A percentile compares a stretch with the other conserved stretches of the same genome.
phyloP scores from a whole-genome alignment of 2,888 invertebrate species.

The Dicyrtoma fusca region DNA sequence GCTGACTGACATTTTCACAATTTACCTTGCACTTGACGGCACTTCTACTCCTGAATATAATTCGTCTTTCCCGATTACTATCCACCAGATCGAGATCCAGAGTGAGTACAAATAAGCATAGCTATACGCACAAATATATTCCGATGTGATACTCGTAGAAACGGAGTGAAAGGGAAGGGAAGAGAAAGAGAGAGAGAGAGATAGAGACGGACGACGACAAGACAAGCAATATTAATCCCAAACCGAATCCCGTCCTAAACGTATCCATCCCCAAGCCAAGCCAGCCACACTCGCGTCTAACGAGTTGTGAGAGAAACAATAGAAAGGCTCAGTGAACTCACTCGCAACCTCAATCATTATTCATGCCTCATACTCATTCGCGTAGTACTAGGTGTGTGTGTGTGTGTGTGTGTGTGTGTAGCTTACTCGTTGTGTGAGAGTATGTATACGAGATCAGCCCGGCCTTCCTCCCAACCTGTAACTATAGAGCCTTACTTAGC shows the following conservation, averaged over 20 bases:
- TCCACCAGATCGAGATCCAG: neutral
- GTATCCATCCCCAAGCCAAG: neutral
- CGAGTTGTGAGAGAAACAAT: slow-evolving; percentile 19
- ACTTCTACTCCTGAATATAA: slow-evolving; percentile 27
- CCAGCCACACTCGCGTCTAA: slow-evolving; percentile 3
- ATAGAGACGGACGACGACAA: slow-evolving; percentile 2
- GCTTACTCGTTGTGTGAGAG: neutral
- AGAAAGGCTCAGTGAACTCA: slow-evolving; percentile 10
- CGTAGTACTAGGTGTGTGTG: neutral
- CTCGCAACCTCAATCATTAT: slow-evolving; percentile 28
- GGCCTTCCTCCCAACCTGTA: too few relatives aligned
- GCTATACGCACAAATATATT: neutral
- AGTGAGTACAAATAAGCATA: neutral
- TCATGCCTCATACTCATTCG: slow-evolving; percentile 24
- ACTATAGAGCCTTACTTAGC: too few relatives aligned
- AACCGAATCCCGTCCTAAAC: slow-evolving; percentile 3
- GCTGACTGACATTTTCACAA: slow-evolving; percentile 24
- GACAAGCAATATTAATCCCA: slow-evolving; percentile 26
- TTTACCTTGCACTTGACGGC: slow-evolving; percentile 28
- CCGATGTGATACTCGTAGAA: too few relatives aligned
- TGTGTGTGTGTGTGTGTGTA: neutral
- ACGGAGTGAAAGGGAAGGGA: neutral
- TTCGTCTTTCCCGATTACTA: neutral
- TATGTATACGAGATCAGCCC: too few relatives aligned
- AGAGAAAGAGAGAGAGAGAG: slow-evolving; percentile 1